Conservation (phyloP, 2,113 vertebrate species). For the Corapipo altera region DNA sequence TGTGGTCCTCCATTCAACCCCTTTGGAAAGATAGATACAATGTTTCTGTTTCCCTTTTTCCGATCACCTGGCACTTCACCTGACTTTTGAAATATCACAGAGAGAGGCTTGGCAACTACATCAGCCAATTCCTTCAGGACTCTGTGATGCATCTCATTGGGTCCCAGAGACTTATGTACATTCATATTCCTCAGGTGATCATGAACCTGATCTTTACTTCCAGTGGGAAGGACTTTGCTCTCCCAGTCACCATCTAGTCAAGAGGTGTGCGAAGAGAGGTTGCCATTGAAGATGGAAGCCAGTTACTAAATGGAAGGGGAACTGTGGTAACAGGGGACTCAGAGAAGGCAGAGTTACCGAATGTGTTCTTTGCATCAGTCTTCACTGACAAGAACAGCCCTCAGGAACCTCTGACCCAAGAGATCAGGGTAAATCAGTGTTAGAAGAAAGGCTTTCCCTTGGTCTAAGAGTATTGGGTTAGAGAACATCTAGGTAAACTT, state of each 20-base stretch:
- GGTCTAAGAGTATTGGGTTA: background rate
- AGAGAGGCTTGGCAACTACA: background rate
- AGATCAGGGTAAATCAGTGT: background rate
- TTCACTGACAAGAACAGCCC: background rate
- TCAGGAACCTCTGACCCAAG: background rate
- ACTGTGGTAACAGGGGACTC: accelerated
- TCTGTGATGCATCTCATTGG: background rate
- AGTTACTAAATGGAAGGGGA: background rate
- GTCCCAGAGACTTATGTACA: too few relatives aligned
- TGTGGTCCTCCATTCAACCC: background rate
- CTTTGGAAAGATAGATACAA: background rate
- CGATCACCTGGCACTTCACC: background rate
- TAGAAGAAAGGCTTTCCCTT: background rate
- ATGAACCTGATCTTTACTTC: background rate
- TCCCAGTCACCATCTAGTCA: too few relatives aligned
- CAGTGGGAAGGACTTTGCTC: background rate
- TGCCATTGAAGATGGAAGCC: background rate
- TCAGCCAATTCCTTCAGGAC: background rate
- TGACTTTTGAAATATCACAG: background rate
- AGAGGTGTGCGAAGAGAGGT: background rate
- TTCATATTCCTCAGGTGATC: background rate
- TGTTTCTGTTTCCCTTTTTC: background rate
- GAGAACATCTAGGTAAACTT: background rate
- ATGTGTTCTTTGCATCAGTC: background rate
- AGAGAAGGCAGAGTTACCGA: background rate